A percentile compares a stretch with the other conserved stretches of the same genome.
These are phyloP conservation scores for Embidobia sp. DNA, from an alignment of 2,888 invertebrate species.

Conservation along the genomic window DNA sequence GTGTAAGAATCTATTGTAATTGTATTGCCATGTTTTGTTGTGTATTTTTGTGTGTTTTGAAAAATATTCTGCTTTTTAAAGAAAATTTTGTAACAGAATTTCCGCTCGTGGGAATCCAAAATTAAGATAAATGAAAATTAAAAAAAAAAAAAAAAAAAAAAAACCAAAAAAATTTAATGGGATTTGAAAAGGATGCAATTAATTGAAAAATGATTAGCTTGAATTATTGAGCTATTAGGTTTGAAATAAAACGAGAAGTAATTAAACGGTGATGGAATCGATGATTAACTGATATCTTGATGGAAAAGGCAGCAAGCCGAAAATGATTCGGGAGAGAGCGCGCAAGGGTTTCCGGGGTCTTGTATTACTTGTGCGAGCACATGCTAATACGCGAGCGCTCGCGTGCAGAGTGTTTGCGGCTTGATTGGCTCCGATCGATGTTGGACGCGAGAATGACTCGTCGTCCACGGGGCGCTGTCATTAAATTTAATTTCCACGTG, in stretches of 20 bases:
- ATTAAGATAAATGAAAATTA: no score
- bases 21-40: no score
- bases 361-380: slow-evolving; percentile 45
- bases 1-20: no score
- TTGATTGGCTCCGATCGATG: slow-evolving; percentile 37
- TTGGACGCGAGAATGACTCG: slow-evolving; percentile 1
- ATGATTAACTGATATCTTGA: slow-evolving; percentile 34
- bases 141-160: no score
- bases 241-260: slow-evolving; percentile 23
- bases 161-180: no score
- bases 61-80: no score
- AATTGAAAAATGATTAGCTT: no score
- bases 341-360: slow-evolving; percentile 45
- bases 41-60: no score
- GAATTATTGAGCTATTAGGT: slow-evolving; percentile 37
- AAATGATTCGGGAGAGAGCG: slow-evolving; percentile 45
- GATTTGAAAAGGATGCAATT: no score
- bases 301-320: slow-evolving; percentile 52
- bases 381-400: slow-evolving; percentile 12
- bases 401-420: not conserved
- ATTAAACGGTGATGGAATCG: slow-evolving; percentile 41
- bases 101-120: no score
- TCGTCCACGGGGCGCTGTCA: slow-evolving; percentile 7
- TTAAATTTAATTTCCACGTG: no score
- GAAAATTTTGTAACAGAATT: no score